These are phyloP conservation scores for Dexiosoma caninum DNA, from an alignment of 2,888 invertebrate species.

Conservation along the genomic window DNA sequence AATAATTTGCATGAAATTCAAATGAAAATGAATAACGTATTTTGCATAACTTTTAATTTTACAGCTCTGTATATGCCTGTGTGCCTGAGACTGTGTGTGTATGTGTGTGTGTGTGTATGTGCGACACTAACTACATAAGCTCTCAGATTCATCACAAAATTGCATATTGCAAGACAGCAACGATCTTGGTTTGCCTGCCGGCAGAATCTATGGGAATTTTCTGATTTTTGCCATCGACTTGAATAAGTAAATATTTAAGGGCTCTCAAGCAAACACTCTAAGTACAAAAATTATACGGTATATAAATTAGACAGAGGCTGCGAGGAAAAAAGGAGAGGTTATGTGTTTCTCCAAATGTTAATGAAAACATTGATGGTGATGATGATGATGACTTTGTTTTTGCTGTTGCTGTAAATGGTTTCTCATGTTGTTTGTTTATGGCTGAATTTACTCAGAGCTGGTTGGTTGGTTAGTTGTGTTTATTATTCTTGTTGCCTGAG, in stretches of 20 bases:
- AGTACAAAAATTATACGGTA: background rate
- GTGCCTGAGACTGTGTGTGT: background rate
- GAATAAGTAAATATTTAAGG: constrained; percentile 48
- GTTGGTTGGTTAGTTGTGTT: constrained; percentile 6
- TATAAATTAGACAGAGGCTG: no score
- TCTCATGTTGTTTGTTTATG: constrained; percentile 6
- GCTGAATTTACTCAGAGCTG: background rate
- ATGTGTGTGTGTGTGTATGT: background rate
- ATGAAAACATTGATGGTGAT: background rate
- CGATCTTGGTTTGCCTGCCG: constrained; percentile 2
- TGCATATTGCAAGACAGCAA: background rate
- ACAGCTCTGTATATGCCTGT: background rate
- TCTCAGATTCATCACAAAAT: background rate
- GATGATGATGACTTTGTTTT: background rate
- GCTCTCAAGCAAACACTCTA: background rate
- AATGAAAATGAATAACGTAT: constrained; percentile 60
- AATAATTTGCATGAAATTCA: constrained; percentile 62
- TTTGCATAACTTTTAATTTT: constrained; percentile 12
- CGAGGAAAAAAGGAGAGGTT: background rate
- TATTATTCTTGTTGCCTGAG: background rate
- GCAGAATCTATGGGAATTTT: constrained; percentile 37
- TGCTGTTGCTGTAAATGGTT: constrained; percentile 14
- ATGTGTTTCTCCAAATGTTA: constrained; percentile 14
- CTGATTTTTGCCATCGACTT: constrained; percentile 44
- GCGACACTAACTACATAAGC: background rate